Evolutionary conservation across 2,888 invertebrate species (phyloP), one percentile per base, ranked within the genome.

Genomic region (Spatulosminthurus flaviceps): DNA sequence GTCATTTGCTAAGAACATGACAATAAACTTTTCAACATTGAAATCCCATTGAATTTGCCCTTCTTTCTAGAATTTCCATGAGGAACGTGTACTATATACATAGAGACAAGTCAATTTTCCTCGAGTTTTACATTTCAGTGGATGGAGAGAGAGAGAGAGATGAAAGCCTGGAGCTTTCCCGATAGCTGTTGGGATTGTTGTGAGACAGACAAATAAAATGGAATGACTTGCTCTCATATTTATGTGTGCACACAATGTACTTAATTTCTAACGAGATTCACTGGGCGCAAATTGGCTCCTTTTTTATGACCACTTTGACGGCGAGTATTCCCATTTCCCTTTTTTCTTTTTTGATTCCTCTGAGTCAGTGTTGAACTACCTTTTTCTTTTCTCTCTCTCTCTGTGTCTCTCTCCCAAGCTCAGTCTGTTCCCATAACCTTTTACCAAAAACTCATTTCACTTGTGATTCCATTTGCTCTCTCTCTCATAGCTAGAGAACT

Each of bases 191-290:
- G 29, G 34, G 34, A 34, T 34, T 34, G 34, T 34, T 60, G 16
- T 73, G 61, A 16, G 42, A 24, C 16, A 29, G 73, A 61, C 26
- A 42, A 73, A 73, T 73, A 73, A 73, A 73, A 60, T 61, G 73
- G 60, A 73, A 73, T 73, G 73, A 73, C 73, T 73, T 73, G 60
- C 73, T 73, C 73, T 61, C 13, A 42, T 42, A 71, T 73, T 73
- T 51, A 73, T 73, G 73, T 61, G 61, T 21, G 61, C 43, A 73
- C 73, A 73, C 61, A 61, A 73, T 73, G 61, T 29, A 34, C 73
- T 73, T 73, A 73, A 73, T 73, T 73, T 73, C 73, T 73, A 73
- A 73, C 61, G 73, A 73, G 61, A 73, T 66, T 66, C 80, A 61
- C 41, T 67, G 13, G 21, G 70, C 43, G 61, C 29, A 71, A 78